phyloP scores from a whole-genome alignment of 1,140 invertebrate genomes.

The Lethrus apterus region DNA sequence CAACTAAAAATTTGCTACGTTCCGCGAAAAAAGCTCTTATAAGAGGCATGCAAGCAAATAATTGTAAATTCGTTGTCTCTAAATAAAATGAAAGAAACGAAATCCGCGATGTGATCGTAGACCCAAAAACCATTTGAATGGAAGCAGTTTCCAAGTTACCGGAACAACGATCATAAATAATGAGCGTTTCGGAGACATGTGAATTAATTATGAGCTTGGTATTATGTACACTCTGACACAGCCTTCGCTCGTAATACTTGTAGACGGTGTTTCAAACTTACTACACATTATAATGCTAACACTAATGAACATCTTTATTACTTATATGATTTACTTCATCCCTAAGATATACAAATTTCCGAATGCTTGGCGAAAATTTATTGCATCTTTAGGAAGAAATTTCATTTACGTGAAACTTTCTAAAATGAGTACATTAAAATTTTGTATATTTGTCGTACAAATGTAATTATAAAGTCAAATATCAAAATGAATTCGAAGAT shows the following conservation, averaged over 20 bases:
- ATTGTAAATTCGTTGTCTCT: too few species aligned
- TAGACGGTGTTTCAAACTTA: neutral
- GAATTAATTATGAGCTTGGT: constrained; percentile 8
- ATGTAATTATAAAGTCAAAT: neutral
- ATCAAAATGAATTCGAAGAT: neutral
- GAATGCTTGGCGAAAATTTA: neutral
- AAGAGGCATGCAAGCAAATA: too few species aligned
- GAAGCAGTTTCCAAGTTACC: too few species aligned
- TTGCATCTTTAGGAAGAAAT: too few species aligned
- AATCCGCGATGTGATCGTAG: too few species aligned
- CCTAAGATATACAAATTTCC: neutral
- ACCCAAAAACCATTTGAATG: too few species aligned
- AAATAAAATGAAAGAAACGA: too few species aligned
- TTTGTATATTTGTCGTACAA: neutral
- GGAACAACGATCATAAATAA: constrained; percentile 11
- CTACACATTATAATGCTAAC: constrained; percentile 12
- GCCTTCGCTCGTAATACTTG: neutral
- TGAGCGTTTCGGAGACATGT: constrained; percentile 11
- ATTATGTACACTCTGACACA: constrained; percentile 4
- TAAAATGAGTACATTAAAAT: neutral
- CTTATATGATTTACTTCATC: constrained; percentile 10
- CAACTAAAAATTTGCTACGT: too few species aligned
- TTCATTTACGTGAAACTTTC: neutral
- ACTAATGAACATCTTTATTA: constrained; percentile 14
- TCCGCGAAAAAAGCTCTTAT: too few species aligned